Evolutionary conservation across 2,888 invertebrate genomes (phyloP).

Genomic region (Agrochola lota): DNA sequence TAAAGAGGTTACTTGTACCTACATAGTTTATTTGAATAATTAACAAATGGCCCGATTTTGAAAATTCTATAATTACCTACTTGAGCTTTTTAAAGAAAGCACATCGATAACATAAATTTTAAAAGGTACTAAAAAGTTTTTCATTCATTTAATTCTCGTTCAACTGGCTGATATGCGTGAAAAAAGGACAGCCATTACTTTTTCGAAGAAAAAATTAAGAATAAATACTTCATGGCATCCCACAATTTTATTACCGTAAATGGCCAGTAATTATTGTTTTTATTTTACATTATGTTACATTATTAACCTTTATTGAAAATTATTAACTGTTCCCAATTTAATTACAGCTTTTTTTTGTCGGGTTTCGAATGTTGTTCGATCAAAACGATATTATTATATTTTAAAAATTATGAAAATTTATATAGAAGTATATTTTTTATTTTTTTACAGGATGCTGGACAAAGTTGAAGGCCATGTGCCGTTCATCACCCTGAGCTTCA

Average conservation of each 20-base stretch:
- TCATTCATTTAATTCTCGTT: background rate
- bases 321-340: background rate
- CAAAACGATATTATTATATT: background rate
- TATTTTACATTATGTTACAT: background rate
- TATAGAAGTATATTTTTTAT: background rate
- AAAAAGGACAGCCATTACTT: no score
- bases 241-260: background rate
- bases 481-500: constrained; percentile 94
- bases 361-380: background rate
- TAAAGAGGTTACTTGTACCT: background rate
- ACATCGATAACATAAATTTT: no score
- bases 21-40: background rate
- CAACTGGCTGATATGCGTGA: background rate
- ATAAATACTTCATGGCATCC: background rate
- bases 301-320: background rate
- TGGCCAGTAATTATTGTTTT: background rate
- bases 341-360: background rate
- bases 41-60: background rate
- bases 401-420: background rate
- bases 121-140: background rate
- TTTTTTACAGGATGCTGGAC: constrained; percentile 91
- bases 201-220: no score
- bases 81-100: background rate
- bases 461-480: constrained; percentile 92
- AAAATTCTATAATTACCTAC: background rate